phyloP scores from a whole-genome alignment of 2,888 invertebrate species.

The Platycnemis pennipes region DNA sequence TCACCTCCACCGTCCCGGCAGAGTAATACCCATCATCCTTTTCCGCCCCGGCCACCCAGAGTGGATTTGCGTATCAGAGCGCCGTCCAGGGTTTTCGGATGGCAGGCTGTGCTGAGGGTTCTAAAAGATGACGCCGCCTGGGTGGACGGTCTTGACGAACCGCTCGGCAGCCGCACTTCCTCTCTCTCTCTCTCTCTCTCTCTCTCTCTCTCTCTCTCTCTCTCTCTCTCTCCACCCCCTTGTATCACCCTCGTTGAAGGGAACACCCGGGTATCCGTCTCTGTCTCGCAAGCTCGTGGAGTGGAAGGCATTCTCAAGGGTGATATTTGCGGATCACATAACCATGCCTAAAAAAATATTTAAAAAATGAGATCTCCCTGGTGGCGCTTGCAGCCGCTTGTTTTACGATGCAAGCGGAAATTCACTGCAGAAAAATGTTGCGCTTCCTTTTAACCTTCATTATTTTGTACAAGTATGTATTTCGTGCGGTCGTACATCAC shows the following conservation, averaged over 20 bases:
- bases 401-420: neutral
- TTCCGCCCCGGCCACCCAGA: neutral
- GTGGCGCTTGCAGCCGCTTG: neutral
- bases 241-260: neutral
- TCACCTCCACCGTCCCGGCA: neutral
- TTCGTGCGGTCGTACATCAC: neutral
- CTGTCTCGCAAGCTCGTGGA: neutral
- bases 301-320: neutral
- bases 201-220: neutral
- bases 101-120: neutral
- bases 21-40: conserved; percentile 28
- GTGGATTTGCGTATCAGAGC: conserved; percentile 29
- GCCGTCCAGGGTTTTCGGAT: neutral
- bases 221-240: neutral
- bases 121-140: neutral
- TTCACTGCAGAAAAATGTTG: neutral
- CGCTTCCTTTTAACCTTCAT: neutral
- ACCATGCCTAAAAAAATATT: neutral
- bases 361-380: neutral
- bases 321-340: neutral
- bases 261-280: neutral
- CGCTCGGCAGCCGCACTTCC: neutral
- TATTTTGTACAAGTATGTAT: too few species aligned
- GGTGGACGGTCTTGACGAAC: neutral
- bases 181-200: neutral